Percentiles rank a stretch among this genome's conserved stretches.
Conservation (phyloP, 2,113 vertebrate genomes). For the Crocuta crocuta region DNA sequence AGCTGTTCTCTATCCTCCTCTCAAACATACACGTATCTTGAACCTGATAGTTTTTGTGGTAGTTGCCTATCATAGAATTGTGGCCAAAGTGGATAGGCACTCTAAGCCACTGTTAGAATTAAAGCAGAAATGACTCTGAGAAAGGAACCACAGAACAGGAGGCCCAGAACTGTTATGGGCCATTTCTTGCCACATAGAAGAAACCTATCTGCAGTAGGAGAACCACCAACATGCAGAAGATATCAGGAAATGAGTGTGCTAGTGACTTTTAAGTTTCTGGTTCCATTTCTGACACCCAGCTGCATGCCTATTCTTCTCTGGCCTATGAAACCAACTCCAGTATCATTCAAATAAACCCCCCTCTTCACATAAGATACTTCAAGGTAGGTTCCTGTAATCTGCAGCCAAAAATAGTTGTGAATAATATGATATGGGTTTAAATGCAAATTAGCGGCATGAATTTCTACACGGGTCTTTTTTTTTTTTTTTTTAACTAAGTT, state of each 20-base stretch:
- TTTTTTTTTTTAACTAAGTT: background rate
- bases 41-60: background rate
- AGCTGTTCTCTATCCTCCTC: background rate
- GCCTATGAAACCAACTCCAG: background rate
- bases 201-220: background rate
- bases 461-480: background rate
- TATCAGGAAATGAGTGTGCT: background rate
- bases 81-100: background rate
- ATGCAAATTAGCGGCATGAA: background rate
- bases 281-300: background rate
- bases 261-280: background rate
- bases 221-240: background rate
- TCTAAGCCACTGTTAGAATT: background rate
- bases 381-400: background rate
- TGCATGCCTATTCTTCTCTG: background rate
- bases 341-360: background rate
- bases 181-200: background rate
- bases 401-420: background rate
- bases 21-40: background rate
- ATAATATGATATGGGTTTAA: background rate
- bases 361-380: conserved; percentile 20
- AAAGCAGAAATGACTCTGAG: background rate
- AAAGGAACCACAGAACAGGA: background rate
- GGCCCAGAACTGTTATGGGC: background rate
- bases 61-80: background rate